Conservation (phyloP, 2,113 vertebrate species). For the Tympanuchus pallidicinctus region DNA sequence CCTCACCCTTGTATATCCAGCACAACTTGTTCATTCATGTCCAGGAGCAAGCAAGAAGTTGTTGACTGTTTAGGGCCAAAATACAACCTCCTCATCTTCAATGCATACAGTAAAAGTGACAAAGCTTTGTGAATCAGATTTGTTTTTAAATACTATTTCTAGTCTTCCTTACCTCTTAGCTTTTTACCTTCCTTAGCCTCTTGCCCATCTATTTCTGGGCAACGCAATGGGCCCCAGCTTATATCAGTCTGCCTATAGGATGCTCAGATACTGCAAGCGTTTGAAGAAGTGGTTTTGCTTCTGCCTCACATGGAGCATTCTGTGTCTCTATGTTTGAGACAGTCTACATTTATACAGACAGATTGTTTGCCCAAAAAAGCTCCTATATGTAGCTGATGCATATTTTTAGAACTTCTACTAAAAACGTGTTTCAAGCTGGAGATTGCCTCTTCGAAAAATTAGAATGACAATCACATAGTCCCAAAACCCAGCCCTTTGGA, state of each 20-base stretch:
- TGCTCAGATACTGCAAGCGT: neutral
- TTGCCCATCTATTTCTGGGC: neutral
- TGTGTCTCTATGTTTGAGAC: neutral
- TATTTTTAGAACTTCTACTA: neutral
- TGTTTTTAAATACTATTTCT: neutral
- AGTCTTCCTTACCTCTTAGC: neutral
- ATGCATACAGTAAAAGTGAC: neutral
- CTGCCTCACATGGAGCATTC: neutral
- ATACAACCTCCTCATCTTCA: neutral
- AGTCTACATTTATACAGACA: neutral
- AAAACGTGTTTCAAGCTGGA: neutral
- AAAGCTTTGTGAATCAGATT: neutral
- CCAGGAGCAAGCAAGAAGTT: neutral
- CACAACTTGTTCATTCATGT: neutral
- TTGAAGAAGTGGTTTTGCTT: neutral
- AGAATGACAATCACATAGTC: neutral
- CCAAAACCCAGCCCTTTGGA: neutral
- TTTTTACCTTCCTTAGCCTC: neutral
- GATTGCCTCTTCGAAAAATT: too few species aligned
- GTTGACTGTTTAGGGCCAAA: neutral
- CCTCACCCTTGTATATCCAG: neutral
- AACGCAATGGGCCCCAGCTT: neutral
- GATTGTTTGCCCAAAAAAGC: neutral
- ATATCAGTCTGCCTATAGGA: neutral
- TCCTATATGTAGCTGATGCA: neutral